Evolutionary conservation across 1,140 invertebrate genomes (phyloP).

Genomic region (Macrosteles quadrilineatus): DNA sequence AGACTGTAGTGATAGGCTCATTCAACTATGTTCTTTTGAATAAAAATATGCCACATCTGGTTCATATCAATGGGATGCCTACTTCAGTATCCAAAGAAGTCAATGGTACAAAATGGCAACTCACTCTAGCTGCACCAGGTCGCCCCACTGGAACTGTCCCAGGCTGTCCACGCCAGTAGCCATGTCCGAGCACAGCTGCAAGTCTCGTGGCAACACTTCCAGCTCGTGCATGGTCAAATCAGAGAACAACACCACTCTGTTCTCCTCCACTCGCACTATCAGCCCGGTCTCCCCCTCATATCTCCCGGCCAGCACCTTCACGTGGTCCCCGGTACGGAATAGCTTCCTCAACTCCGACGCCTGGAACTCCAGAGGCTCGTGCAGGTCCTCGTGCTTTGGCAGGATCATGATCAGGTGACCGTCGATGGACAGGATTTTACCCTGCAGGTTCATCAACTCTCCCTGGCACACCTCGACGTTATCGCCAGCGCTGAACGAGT

Average conservation of each 20-base stretch:
- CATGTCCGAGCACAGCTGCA: conserved; percentile 95
- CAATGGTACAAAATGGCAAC: too few relatives aligned
- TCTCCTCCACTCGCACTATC: conserved; percentile 92
- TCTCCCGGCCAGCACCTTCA: conserved; percentile 90
- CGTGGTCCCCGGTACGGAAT: conserved; percentile 96
- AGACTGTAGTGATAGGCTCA: too few relatives aligned
- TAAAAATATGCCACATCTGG: too few relatives aligned
- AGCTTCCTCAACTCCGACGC: conserved; percentile 90
- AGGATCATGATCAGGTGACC: conserved; percentile 94
- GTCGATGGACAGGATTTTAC: conserved; percentile 91
- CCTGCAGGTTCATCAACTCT: conserved; percentile 93
- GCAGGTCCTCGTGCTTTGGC: conserved; percentile 95
- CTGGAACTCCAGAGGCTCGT: conserved; percentile 90
- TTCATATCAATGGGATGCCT: too few relatives aligned
- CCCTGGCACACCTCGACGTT: conserved; percentile 95
- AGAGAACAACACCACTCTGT: conserved; percentile 89
- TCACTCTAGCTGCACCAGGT: conserved; percentile 92
- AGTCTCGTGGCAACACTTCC: conserved; percentile 83
- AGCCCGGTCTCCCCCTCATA: conserved; percentile 98
- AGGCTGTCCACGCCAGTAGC: conserved; percentile 96
- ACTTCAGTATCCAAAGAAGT: too few relatives aligned
- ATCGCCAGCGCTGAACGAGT: conserved; percentile 91
- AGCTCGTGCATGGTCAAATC: conserved; percentile 98
- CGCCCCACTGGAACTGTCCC: conserved; percentile 98
- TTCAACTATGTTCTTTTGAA: too few relatives aligned